A percentile compares a stretch with the other conserved stretches of the same genome.
Conservation (phyloP, 2,888 invertebrate genomes). For the Nomada ruficornis region DNA sequence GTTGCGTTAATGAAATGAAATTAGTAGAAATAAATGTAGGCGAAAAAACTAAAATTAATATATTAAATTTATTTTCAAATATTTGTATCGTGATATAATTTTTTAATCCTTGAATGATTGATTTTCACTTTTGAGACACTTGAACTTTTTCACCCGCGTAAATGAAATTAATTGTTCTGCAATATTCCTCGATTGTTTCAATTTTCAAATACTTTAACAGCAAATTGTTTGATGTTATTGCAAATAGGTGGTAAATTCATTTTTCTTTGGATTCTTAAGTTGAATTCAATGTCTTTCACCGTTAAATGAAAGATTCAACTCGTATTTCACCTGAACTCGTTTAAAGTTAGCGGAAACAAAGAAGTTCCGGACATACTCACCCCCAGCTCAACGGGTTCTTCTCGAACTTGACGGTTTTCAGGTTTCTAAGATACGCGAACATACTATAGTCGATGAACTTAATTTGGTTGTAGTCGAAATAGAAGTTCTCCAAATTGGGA, state of each 20-base stretch:
- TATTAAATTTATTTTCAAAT: background rate
- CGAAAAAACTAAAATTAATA: background rate
- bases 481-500: constrained; percentile 72
- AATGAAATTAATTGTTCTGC: too few species aligned
- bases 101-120: too few species aligned
- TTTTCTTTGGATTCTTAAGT: too few species aligned
- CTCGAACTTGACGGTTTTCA: constrained; percentile 76
- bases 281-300: too few species aligned
- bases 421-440: constrained; percentile 68
- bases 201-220: too few species aligned
- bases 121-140: too few species aligned
- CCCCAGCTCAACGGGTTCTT: constrained; percentile 78
- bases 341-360: constrained; percentile 31
- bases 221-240: too few species aligned
- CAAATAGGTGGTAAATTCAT: too few species aligned
- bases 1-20: background rate
- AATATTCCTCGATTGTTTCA: too few species aligned
- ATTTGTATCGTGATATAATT: too few species aligned
- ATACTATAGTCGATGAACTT: constrained; percentile 68
- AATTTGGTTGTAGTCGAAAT: constrained; percentile 77
- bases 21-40: background rate
- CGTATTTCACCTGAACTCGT: constrained; percentile 34
- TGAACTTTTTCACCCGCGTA: too few species aligned
- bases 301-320: background rate
- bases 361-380: constrained; percentile 69